phyloP scores from a whole-genome alignment of 2,888 invertebrate species.

The Pycnomerus fuliginosus region DNA sequence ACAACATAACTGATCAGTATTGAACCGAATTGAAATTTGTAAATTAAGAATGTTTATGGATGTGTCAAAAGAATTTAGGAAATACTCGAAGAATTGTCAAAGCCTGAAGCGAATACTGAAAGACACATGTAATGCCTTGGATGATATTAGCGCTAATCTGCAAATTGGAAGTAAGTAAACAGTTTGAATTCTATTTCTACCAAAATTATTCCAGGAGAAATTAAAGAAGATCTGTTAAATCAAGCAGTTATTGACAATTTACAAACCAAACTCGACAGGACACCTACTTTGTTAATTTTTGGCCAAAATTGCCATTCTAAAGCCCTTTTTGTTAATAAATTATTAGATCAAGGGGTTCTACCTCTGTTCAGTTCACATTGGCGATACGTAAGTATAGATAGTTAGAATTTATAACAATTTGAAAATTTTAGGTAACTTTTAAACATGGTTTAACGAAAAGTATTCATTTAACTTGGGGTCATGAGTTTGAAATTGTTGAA shows the following conservation, averaged over 20 bases:
- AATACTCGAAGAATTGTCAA: slow-evolving; percentile 47
- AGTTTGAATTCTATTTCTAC: not conserved
- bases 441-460: slow-evolving; percentile 61
- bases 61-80: slow-evolving; percentile 47
- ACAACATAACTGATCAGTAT: slow-evolving; percentile 21
- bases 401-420: not conserved
- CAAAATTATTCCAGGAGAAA: slow-evolving; percentile 39
- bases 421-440: slow-evolving; percentile 55
- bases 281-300: slow-evolving; percentile 71
- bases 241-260: slow-evolving; percentile 42
- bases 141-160: slow-evolving; percentile 47
- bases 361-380: slow-evolving; percentile 63
- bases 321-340: slow-evolving; percentile 69
- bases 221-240: slow-evolving; percentile 45
- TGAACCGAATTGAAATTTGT: slow-evolving; percentile 15
- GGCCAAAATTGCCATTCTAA: slow-evolving; percentile 71
- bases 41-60: slow-evolving; percentile 38
- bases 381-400: slow-evolving; percentile 61
- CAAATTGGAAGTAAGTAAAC: slow-evolving; percentile 43
- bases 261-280: slow-evolving; percentile 41
- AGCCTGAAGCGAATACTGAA: slow-evolving; percentile 46
- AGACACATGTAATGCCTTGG: slow-evolving; percentile 47
- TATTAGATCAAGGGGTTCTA: slow-evolving; percentile 66
- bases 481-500: slow-evolving; percentile 73
- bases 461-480: slow-evolving; percentile 62